A percentile compares a stretch with the other conserved stretches of the same genome.
Conservation (phyloP, 1,140 invertebrate genomes). For the Drosophila virilis region DNA sequence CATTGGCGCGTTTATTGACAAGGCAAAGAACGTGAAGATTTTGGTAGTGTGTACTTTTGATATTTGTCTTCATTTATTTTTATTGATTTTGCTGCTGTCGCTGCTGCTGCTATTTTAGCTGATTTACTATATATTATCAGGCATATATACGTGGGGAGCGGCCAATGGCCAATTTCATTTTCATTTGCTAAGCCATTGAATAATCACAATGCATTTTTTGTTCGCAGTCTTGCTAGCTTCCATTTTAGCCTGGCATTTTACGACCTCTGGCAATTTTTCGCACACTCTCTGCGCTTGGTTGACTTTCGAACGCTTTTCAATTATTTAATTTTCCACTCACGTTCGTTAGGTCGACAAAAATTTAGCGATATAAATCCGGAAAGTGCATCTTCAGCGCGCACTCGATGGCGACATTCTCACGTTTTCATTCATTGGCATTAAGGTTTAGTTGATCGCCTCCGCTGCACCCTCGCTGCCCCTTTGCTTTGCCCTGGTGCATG, state of each 20-base stretch:
- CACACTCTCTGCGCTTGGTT: slow-evolving; percentile 46
- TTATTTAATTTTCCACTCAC: slow-evolving; percentile 82
- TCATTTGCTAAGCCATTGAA: slow-evolving; percentile 78
- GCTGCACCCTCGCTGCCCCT: slow-evolving; percentile 4
- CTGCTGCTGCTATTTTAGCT: slow-evolving; percentile 55
- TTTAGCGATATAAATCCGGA: slow-evolving; percentile 73
- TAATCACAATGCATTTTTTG: slow-evolving; percentile 76
- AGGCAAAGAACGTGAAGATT: slow-evolving; percentile 57
- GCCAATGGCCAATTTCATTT: slow-evolving; percentile 76
- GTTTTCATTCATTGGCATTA: slow-evolving; percentile 81
- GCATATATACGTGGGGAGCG: slow-evolving; percentile 34
- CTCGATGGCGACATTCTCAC: slow-evolving; percentile 72
- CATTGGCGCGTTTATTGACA: slow-evolving; percentile 69
- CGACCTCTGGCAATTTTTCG: slow-evolving; percentile 61
- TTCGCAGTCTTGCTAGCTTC: slow-evolving; percentile 29
- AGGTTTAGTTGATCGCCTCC: slow-evolving; percentile 69
- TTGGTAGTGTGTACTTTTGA: slow-evolving; percentile 49
- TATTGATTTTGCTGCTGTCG: slow-evolving; percentile 64
- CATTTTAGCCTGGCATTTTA: slow-evolving; percentile 45
- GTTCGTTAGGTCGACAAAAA: slow-evolving; percentile 74
- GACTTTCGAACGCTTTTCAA: slow-evolving; percentile 62
- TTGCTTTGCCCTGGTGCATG: slow-evolving; percentile 38
- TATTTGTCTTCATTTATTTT: slow-evolving; percentile 80
- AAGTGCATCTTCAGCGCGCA: slow-evolving; percentile 73
- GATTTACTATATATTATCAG: slow-evolving; percentile 45